phyloP scores from a whole-genome alignment of 2,888 invertebrate species.

The Eretmocerus hayati region DNA sequence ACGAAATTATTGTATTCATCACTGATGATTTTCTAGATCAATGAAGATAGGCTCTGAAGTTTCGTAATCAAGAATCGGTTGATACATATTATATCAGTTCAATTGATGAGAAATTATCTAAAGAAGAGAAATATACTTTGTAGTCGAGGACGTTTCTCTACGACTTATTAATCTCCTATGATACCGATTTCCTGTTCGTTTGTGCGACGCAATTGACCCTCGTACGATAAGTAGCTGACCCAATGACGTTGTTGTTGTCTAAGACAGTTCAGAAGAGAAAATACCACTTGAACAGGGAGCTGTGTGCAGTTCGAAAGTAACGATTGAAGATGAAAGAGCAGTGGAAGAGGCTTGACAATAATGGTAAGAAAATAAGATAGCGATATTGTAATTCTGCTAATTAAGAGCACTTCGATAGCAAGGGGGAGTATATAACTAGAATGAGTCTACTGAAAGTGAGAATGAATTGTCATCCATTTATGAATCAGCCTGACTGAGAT shows the following conservation, averaged over 20 bases:
- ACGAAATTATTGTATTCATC: no score
- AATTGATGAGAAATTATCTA: no score
- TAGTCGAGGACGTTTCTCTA: not conserved
- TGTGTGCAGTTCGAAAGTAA: constrained; percentile 12
- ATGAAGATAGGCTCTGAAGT: no score
- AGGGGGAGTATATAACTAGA: no score
- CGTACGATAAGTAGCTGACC: constrained; percentile 20
- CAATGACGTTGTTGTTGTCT: constrained; percentile 8
- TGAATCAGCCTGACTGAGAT: no score
- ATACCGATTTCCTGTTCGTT: not conserved
- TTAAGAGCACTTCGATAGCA: no score
- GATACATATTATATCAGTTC: no score
- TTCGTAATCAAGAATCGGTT: no score
- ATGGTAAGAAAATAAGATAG: constrained; percentile 10
- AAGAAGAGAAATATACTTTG: no score
- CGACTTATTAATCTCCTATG: not conserved
- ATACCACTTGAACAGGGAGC: constrained; percentile 7
- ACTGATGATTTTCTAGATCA: no score
- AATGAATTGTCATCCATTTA: no score
- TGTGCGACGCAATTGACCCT: constrained; percentile 18
- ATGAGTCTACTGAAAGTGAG: no score
- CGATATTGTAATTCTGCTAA: not conserved
- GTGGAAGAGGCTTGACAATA: constrained; percentile 18
- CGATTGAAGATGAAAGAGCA: constrained; percentile 20
- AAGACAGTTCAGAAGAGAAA: constrained; percentile 21